Conservation (phyloP, 2,113 vertebrate species). For the Accipiter virgatus region DNA sequence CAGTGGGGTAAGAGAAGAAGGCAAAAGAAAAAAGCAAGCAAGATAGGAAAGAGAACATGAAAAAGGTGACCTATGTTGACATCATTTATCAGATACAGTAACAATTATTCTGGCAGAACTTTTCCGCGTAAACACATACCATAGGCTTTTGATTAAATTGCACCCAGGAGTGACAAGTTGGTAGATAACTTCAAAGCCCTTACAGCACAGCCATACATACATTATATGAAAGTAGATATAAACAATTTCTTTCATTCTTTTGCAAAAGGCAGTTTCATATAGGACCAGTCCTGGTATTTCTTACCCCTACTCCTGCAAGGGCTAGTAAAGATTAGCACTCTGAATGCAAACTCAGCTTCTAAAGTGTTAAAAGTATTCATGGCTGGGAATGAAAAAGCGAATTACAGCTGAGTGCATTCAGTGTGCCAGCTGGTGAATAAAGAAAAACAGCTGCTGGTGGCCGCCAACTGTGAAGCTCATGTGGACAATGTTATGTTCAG, state of each 20-base stretch:
- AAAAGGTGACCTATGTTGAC: background rate
- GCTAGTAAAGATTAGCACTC: background rate
- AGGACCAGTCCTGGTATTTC: background rate
- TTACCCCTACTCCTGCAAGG: background rate
- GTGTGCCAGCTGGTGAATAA: constrained; percentile 26
- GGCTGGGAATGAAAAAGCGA: background rate
- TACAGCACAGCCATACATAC: background rate
- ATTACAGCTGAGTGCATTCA: background rate
- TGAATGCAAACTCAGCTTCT: background rate
- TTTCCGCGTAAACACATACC: background rate
- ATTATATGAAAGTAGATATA: background rate
- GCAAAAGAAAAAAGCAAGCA: background rate
- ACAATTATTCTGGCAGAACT: background rate
- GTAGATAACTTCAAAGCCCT: background rate
- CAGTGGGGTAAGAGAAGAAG: background rate
- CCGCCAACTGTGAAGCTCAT: constrained; percentile 13
- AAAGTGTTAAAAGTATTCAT: background rate
- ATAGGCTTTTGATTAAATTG: background rate
- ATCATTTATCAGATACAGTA: background rate
- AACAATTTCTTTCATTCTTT: background rate
- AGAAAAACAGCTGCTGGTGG: constrained; percentile 38
- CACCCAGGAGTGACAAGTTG: background rate
- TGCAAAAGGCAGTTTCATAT: background rate
- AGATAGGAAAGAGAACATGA: background rate
- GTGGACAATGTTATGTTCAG: constrained; percentile 3